A percentile compares a stretch with the other conserved stretches of the same genome.
phyloP scores from a whole-genome alignment of 2,113 vertebrate species.

The Cromileptes altivelis region DNA sequence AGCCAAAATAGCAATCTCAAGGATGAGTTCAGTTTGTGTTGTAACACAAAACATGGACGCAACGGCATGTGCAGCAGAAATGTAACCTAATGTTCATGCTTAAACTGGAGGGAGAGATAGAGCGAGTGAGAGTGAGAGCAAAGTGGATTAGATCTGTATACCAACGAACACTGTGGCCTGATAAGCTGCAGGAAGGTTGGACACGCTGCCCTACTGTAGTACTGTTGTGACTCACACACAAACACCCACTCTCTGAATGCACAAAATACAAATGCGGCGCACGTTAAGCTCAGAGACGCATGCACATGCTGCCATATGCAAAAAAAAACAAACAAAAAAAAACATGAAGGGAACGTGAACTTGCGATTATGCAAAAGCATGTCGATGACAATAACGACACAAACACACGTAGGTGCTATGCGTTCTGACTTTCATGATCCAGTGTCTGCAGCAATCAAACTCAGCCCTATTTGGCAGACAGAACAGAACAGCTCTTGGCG shows the following conservation, averaged over 20 bases:
- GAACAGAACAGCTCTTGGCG: constrained; percentile 22
- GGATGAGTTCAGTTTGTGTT: constrained; percentile 53
- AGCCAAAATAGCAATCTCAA: constrained; percentile 60
- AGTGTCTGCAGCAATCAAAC: constrained; percentile 39
- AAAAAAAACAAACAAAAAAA: constrained; percentile 34
- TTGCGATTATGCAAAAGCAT: constrained; percentile 52
- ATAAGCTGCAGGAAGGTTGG: constrained; percentile 62
- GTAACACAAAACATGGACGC: constrained; percentile 43
- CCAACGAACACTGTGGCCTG: constrained; percentile 58
- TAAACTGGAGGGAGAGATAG: constrained; percentile 13
- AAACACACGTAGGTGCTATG: constrained; percentile 11
- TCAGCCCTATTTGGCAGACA: constrained; percentile 27
- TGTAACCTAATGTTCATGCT: constrained; percentile 28
- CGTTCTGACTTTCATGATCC: constrained; percentile 44
- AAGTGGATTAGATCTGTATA: constrained; percentile 76
- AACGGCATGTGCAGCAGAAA: constrained; percentile 15
- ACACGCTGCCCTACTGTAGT: constrained; percentile 59
- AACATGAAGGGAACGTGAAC: constrained; percentile 30
- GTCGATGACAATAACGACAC: constrained; percentile 19
- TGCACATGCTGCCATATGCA: neutral
- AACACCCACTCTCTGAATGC: constrained; percentile 34
- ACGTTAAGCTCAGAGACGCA: neutral
- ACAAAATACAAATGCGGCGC: constrained; percentile 13
- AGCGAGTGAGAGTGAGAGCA: constrained; percentile 20
- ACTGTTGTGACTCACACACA: constrained; percentile 48